These are phyloP conservation scores for Sebastes jordani DNA, from an alignment of 2,797 vertebrate genomes.

Conservation along the genomic window DNA sequence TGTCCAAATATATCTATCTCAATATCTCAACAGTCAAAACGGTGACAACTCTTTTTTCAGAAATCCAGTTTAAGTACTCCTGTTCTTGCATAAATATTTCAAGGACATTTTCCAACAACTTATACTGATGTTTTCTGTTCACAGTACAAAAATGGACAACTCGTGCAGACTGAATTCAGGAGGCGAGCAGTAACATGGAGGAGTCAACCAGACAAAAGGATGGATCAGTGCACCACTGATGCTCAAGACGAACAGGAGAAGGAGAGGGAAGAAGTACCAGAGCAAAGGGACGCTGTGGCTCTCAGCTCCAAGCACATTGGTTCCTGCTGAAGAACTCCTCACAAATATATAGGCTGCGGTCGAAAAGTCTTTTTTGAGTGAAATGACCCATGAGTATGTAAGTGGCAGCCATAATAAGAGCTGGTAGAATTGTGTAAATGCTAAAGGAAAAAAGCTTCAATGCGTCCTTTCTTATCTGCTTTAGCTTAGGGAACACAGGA, in stretches of 20 bases:
- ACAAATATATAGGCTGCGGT: background rate
- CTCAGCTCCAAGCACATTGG: background rate
- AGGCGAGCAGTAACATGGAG: background rate
- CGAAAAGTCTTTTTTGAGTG: no score
- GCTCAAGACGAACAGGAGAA: background rate
- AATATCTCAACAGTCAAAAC: no score
- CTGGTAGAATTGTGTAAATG: no score
- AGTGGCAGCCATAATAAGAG: no score
- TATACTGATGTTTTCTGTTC: background rate
- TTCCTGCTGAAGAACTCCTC: background rate
- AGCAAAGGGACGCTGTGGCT: conserved; percentile 66
- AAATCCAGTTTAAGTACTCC: conserved; percentile 11
- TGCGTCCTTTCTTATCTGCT: no score
- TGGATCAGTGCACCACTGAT: conserved; percentile 69
- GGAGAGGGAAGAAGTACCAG: conserved; percentile 77
- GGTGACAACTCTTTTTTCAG: conserved; percentile 18
- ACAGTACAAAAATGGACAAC: background rate
- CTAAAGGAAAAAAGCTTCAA: no score
- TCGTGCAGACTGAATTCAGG: background rate
- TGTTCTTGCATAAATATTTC: background rate
- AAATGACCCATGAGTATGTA: no score
- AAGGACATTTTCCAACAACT: background rate
- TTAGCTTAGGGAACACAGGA: no score
- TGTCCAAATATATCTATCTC: no score
- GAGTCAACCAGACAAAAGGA: background rate